Evolutionary conservation across 2,113 vertebrate species (phyloP), one percentile per base, ranked within the genome.

Genomic region (Ammodytes dubius): DNA sequence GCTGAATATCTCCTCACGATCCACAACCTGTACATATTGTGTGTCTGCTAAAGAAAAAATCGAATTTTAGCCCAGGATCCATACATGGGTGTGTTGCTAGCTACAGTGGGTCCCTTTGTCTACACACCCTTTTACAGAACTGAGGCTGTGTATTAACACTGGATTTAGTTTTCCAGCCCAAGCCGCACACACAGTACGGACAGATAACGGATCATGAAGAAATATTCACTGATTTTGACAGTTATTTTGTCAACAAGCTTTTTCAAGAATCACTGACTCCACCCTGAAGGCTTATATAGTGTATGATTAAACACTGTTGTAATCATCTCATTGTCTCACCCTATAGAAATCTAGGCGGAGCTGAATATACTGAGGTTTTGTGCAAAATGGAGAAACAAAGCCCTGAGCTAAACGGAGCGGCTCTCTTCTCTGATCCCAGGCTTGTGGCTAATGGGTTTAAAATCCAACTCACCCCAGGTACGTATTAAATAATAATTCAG

Each of bases 391-490:
- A 95, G 88, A 94, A 95, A 89, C 93, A 93, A 81, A 90, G 69
- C 49, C 93, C 93, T 1, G 91, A 86, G 77, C 90, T 92, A 10
- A 90, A 58, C 40, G 96, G 96, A 82, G 86, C 88, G 15, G 40
- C 57, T 86, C 91, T 95, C 86, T 95, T 98, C 57, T 96, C 95
- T 6, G 98, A 99, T 92, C 90, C 95, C 68, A 96, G 98, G 84
- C 96, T 99, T 19, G 93, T 96, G 84, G 96, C 96, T 74, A 99
- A 99, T 80, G 98, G 98, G 14, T 99, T 99, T 92, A 93, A 94
- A 87, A 96, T 99, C 94, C 96, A 91, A 93, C 73, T 97, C 49
- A 93, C 82, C 86, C 94, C 97, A 97, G 97, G 98, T 99, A 96
- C 74, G 88, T 57, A 15, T 0, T 15, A 13, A 67, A 46, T 12